Evolutionary conservation across 1,140 invertebrate genomes (phyloP).

Genomic region (Pectinophora gossypiella): DNA sequence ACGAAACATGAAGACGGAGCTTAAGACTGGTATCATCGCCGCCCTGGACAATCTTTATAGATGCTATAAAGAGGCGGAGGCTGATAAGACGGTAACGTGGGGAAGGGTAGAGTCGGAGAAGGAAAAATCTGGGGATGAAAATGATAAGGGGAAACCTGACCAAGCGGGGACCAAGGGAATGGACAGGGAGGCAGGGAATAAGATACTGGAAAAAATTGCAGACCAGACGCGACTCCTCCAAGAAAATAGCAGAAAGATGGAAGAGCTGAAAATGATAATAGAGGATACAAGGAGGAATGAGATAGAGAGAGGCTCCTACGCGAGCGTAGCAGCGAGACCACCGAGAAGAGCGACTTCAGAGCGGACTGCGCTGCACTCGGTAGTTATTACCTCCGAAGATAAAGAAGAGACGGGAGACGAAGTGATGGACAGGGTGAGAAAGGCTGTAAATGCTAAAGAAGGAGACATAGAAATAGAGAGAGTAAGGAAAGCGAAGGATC

Average conservation of each 20-base stretch:
- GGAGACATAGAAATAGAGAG: constrained; percentile 7
- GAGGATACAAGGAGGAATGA: background rate
- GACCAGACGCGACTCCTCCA: background rate
- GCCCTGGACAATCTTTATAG: background rate
- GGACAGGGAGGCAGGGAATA: background rate
- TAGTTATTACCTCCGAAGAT: background rate
- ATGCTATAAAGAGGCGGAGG: background rate
- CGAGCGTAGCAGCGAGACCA: background rate
- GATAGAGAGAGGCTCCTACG: background rate
- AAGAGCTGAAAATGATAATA: background rate
- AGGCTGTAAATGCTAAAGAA: background rate
- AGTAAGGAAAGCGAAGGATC: constrained; percentile 11
- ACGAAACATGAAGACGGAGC: background rate
- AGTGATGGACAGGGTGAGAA: constrained; percentile 1
- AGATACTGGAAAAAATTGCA: background rate
- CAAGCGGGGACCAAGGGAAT: background rate
- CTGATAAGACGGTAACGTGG: too few species aligned
- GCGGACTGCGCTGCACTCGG: background rate
- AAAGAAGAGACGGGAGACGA: constrained; percentile 14
- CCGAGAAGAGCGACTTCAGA: background rate
- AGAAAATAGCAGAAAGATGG: background rate
- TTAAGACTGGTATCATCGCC: background rate
- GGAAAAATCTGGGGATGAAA: background rate
- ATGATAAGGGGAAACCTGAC: background rate
- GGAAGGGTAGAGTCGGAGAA: too few species aligned